Base-by-base conservation (phyloP, 2,888 invertebrate species). In the Nezara viridula region DNA sequence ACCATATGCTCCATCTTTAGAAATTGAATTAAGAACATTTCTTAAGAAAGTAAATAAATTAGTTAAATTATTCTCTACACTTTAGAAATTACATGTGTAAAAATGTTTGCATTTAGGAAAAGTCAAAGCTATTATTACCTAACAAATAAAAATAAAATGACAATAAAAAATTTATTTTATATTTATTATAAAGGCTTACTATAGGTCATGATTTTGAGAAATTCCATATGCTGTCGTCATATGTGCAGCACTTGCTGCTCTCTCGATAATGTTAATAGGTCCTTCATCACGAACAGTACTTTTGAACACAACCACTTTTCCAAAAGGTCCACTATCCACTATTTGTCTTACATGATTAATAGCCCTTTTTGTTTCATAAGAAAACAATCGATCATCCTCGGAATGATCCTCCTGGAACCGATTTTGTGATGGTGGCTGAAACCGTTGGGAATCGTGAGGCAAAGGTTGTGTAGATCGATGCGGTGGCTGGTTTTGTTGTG, bases 271-370 rank as follows among this genome's bases (percentile, higher is more conserved):
- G 88, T 90, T 91, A 86, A 92, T 92, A 0, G 92, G 92, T 37
- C 91, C 89, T 49, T 92, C 92, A 49, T 91, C 91, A 7, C 91
- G 91, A 86, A 92, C 91, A 91, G 92, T 60, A 55, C 73, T 90
- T 55, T 90, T 92, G 86, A 92, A 91, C 88, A 93, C 90, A 90
- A 93, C 92, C 44, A 93, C 91, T 90, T 92, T 91, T 86, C 92
- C 92, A 89, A 92, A 92, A 3, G 92, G 92, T 21, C 90, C 90
- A 89, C 89, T 89, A 55, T 91, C 89, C 14, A 89, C 85, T 14
- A 90, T 89, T 32, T 66, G 73, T 14, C 81, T 49, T 6, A 90
- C 50, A 12, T 60, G 37, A 88, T 47, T n/a, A 24, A 7, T 1
- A 37, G 88, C 88, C 40, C 88, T 49, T 85, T 49, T 77, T 27